Base-by-base conservation (phyloP, 2,113 vertebrate genomes). In the Myodes glareolus region DNA sequence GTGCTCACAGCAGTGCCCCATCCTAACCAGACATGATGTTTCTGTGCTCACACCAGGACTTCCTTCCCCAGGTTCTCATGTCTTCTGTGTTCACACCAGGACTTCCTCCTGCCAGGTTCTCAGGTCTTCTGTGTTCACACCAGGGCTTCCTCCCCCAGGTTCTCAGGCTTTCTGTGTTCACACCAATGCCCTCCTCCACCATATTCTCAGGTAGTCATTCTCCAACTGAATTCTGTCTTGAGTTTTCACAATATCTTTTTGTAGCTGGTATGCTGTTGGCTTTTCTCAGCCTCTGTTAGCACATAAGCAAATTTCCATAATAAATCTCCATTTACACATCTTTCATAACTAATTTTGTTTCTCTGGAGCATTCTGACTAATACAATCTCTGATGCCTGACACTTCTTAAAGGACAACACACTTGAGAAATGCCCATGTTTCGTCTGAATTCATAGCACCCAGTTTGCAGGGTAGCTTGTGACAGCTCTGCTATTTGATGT, bases 101-200 rank as follows among this genome's bases (percentile, higher is more conserved):
- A 5, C 17, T 33, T 25, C 0, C 5, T 17, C 33, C 1, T 1
- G n/a, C 55, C 17, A 7, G 0, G 55, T 21, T 19, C 17, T 21
- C 1, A 21, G 0, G 55, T 58, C 13, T 36, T 36, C 42, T 61
- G 33, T 63, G 33, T 14, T 73, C 52, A 47, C 0, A 31, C 14
- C 36, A 31, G 4, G 55, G 0, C 55, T 33, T 25, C 0, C 5
- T 12, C 63, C 6, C 19, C 58, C 58, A 58, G 58, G 58, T 58
- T 58, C 58, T 58, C 58, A 21, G 19, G 58, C 21, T 9, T 42
- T 36, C 52, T 63, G 25, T 63, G 39, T 7, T 73, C 52, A 47
- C 0, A 31, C 10, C 36, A 31, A 17, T 33, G 12, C n/a, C 42
- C 3, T 2, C 55, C 36, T 27, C 0, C 2, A 19, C 65, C 27